Base-by-base conservation (phyloP, 2,113 vertebrate species). In the Nyctibius bracteatus region DNA sequence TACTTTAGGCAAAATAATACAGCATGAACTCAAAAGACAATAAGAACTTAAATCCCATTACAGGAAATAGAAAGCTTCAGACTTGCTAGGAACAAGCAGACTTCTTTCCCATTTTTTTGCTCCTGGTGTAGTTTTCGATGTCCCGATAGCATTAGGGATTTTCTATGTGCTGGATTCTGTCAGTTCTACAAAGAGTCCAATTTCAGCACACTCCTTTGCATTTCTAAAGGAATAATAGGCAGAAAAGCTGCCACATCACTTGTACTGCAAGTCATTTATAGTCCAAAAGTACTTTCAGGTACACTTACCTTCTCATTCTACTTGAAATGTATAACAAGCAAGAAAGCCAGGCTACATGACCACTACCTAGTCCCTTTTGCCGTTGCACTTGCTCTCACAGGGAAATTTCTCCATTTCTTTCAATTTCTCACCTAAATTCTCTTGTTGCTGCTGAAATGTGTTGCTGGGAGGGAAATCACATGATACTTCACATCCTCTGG, bases 51-150 rank as follows among this genome's bases (percentile, higher is more conserved):
- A 44, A 43, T 2, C 7, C 39, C 9, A 20, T 7, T 43, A 19
- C 27, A 68, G 23, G 66, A 41, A 9, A 30, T 5, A 0, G 57
- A 24, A 25, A 75, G 66, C 16, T 82, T 39, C 20, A 90, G 39
- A 46, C 20, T 86, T 68, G 13, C 12, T 71, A 31, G 35, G 25
- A 88, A 46, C 6, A 51, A 51, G 1, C 0, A 67, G 27, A 7
- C 2, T 1, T 19, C 5, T 39, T 58, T 30, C 47, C 6, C 8
- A 0, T 35, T 30, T 33, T n/a, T 35, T 19, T 13, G 4, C 5
- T 83, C 15, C 14, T 31, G 20, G 6, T 70, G 13, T 46, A 24
- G 5, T 59, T 81, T 44, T 35, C 35, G 12, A 39, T 35, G 35
- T 51, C 9, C 43, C 35, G 17, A 5, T 6, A 22, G 27, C 49